Evolutionary conservation across 2,113 vertebrate genomes (phyloP).

Genomic region (Grallaria varia): DNA sequence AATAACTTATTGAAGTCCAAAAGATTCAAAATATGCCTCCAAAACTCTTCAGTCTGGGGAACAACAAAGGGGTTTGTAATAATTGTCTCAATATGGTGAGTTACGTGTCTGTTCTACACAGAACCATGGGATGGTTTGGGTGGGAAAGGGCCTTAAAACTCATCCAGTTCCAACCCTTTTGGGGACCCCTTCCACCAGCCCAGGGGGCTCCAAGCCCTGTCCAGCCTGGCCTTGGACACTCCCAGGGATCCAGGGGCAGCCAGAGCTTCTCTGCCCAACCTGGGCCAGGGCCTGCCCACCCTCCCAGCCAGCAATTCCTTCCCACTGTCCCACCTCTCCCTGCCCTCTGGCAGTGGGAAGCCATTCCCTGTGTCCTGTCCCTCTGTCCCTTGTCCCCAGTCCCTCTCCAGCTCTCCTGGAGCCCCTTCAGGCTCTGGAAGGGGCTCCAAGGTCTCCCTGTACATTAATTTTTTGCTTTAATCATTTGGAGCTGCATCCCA

Average conservation of each 20-base stretch:
- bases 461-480: no score
- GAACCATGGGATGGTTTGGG: not conserved
- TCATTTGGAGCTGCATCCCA: no score
- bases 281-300: not conserved
- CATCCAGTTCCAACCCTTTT: accelerated
- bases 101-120: accelerated
- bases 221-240: not conserved
- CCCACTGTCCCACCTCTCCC: no score
- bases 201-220: not conserved
- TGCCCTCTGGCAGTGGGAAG: no score
- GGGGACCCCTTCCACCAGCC: accelerated
- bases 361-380: no score
- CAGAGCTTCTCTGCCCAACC: not conserved
- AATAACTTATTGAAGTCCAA: not conserved
- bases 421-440: no score
- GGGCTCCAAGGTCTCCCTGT: no score
- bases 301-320: accelerated
- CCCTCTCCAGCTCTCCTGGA: no score
- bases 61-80: not conserved
- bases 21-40: not conserved
- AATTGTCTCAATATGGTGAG: accelerated
- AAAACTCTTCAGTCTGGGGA: accelerated
- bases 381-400: no score
- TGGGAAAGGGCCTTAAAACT: accelerated
- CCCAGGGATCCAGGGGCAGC: not conserved